Percentiles rank a stretch among this genome's conserved stretches.
Conservation (phyloP, 1,140 invertebrate species). For the Oryctes rhinoceros region DNA sequence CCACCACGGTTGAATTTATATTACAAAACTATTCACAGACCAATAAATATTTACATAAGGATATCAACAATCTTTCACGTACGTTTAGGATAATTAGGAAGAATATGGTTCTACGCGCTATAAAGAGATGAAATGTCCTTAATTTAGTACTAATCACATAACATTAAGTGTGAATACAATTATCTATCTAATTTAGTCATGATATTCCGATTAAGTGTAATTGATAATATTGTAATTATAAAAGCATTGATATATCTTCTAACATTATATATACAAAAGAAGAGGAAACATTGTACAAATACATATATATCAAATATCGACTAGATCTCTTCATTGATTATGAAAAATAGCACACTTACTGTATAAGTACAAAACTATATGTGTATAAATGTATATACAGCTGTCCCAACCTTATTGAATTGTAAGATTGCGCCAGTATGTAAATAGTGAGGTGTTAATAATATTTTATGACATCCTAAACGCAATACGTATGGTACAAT, state of each 20-base stretch:
- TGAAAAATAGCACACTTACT: background rate
- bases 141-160: too few species aligned
- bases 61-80: background rate
- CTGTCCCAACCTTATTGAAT: too few species aligned
- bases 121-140: background rate
- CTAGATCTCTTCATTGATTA: background rate
- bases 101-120: background rate
- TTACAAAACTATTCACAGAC: background rate
- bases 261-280: too few species aligned
- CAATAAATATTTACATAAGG: background rate
- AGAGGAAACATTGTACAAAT: too few species aligned
- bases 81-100: background rate
- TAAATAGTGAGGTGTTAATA: too few species aligned
- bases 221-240: too few species aligned
- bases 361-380: conserved; percentile 22
- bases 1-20: background rate
- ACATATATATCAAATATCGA: background rate
- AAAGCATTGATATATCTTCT: too few species aligned
- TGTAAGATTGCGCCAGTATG: too few species aligned
- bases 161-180: background rate
- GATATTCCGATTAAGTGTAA: too few species aligned
- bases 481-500: too few species aligned
- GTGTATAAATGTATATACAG: background rate
- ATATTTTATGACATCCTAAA: too few species aligned
- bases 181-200: too few species aligned